phyloP scores from a whole-genome alignment of 2,888 invertebrate species.

The Torymus tubicola region DNA sequence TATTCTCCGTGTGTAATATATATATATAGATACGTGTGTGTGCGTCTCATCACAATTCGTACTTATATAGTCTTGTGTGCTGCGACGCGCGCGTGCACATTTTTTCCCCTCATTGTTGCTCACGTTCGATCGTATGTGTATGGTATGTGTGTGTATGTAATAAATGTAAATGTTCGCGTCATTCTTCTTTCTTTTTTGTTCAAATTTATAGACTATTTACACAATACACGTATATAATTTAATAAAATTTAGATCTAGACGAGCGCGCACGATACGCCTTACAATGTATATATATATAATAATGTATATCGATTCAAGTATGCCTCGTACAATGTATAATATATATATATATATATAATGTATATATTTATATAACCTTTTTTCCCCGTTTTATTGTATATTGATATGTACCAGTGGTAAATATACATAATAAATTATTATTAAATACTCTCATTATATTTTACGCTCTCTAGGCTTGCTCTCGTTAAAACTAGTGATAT shows the following conservation, averaged over 20 bases:
- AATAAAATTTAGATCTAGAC: constrained; percentile 45
- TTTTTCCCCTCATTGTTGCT: constrained; percentile 4
- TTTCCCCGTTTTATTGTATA: constrained; percentile 51
- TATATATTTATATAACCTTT: constrained; percentile 56
- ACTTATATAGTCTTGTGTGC: not conserved
- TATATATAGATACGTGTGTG: too few relatives aligned
- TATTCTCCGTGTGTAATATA: too few relatives aligned
- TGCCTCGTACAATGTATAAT: constrained; percentile 57
- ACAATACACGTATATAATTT: constrained; percentile 49
- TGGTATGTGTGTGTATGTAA: too few relatives aligned
- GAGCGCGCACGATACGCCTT: not conserved
- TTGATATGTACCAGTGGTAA: constrained; percentile 37
- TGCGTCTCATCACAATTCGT: too few relatives aligned
- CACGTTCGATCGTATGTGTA: constrained; percentile 36
- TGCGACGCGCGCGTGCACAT: not conserved
- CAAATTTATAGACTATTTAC: constrained; percentile 29
- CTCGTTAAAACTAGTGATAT: constrained; percentile 69
- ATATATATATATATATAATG: constrained; percentile 53
- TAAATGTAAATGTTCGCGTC: constrained; percentile 48
- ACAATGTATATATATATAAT: constrained; percentile 26
- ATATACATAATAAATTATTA: constrained; percentile 44
- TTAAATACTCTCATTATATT: constrained; percentile 41
- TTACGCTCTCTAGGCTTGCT: constrained; percentile 35
- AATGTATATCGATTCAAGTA: constrained; percentile 57
- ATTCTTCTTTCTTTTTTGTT: too few relatives aligned